Percentiles rank a stretch among this genome's conserved stretches.
Evolutionary conservation across 2,888 invertebrate genomes (phyloP).

Genomic region (Cactoblastis cactorum): DNA sequence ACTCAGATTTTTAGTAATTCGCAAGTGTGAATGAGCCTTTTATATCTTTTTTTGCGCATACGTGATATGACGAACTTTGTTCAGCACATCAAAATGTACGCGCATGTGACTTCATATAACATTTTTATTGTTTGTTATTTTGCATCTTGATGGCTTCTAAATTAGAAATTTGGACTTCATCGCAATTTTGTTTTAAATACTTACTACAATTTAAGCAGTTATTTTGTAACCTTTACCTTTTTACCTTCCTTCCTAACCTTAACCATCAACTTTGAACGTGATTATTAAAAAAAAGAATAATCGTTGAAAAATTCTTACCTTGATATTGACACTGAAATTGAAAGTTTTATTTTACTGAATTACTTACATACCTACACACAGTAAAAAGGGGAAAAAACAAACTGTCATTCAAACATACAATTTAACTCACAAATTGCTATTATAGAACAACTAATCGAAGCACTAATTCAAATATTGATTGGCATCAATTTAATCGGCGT

Average conservation of each 20-base stretch:
- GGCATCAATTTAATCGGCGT: neutral
- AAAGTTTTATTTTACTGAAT: no score
- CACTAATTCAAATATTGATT: neutral
- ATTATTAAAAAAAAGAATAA: no score
- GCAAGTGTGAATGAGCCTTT: conserved; percentile 43
- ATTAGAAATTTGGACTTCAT: neutral
- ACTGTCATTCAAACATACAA: neutral
- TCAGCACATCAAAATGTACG: conserved; percentile 19
- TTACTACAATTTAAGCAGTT: neutral
- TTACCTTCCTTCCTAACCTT: no score
- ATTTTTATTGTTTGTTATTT: conserved; percentile 11
- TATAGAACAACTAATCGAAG: neutral
- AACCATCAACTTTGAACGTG: no score
- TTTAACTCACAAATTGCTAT: neutral
- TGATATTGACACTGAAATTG: no score
- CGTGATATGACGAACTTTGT: conserved; percentile 23
- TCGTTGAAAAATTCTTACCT: no score
- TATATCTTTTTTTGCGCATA: conserved; percentile 37
- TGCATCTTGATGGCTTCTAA: conserved; percentile 1
- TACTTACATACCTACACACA: no score
- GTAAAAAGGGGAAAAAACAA: neutral
- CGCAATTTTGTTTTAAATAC: neutral
- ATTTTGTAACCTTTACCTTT: no score
- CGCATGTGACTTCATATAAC: conserved; percentile 5
- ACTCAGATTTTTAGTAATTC: conserved; percentile 65